These are phyloP conservation scores for Ceriagrion tenellum DNA, from an alignment of 2,888 invertebrate species.

Conservation along the genomic window DNA sequence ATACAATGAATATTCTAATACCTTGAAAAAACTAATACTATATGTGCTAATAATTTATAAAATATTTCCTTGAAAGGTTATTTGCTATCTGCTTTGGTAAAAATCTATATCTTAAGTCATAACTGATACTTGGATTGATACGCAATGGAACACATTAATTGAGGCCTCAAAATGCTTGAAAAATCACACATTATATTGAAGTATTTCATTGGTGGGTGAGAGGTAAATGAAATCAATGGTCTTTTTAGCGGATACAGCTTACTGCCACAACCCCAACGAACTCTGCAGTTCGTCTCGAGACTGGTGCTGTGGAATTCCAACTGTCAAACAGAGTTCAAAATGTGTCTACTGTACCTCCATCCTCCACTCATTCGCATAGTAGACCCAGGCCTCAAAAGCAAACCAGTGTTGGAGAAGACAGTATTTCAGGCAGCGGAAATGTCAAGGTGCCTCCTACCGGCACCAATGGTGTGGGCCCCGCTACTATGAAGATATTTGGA, in stretches of 20 bases:
- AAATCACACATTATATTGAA: too few relatives aligned
- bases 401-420: constrained; percentile 64
- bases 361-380: constrained; percentile 39
- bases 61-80: too few relatives aligned
- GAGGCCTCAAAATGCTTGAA: too few relatives aligned
- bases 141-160: too few relatives aligned
- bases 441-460: constrained; percentile 73
- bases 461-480: constrained; percentile 80
- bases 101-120: too few relatives aligned
- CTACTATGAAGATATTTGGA: constrained; percentile 85
- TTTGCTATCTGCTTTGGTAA: too few relatives aligned
- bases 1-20: too few relatives aligned
- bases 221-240: constrained; percentile 51
- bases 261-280: constrained; percentile 99
- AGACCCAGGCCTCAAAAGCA: constrained; percentile 67
- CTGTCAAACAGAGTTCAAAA: constrained; percentile 96
- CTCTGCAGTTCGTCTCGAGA: constrained; percentile 97
- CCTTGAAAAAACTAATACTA: too few relatives aligned
- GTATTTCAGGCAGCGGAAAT: constrained; percentile 40
- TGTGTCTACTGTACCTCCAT: constrained; percentile 79
- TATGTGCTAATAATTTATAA: too few relatives aligned
- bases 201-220: too few relatives aligned
- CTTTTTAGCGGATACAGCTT: constrained; percentile 90
- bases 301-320: constrained; percentile 95
- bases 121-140: too few relatives aligned